These are phyloP conservation scores for Ditula angustiorana DNA, from an alignment of 2,888 invertebrate genomes.

Conservation along the genomic window DNA sequence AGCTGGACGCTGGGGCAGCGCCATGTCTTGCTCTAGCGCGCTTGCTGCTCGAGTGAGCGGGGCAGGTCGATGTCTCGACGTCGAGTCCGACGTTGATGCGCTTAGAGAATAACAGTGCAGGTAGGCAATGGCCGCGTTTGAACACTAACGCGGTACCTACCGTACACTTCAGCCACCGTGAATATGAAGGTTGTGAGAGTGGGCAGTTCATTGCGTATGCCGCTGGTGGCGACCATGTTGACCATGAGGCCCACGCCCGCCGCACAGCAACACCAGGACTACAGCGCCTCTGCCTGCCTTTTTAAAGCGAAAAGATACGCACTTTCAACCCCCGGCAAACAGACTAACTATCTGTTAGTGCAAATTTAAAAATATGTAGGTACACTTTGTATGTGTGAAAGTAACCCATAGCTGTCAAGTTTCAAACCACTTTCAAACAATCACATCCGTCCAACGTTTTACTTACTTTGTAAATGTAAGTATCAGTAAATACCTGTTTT, in stretches of 20 bases:
- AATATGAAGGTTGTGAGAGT: slow-evolving; percentile 16
- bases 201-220: slow-evolving; percentile 37
- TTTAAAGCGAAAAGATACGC: background rate
- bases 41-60: too few species aligned
- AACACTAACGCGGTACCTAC: slow-evolving; percentile 12
- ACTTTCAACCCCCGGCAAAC: too few species aligned
- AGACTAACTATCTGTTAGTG: too few species aligned
- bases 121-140: background rate
- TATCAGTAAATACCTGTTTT: too few species aligned
- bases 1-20: too few species aligned
- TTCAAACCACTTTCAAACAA: background rate
- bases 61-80: too few species aligned
- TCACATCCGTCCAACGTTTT: background rate
- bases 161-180: slow-evolving; percentile 16
- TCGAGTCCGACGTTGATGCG: too few species aligned
- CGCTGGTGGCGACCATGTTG: slow-evolving; percentile 46
- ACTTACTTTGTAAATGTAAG: too few species aligned
- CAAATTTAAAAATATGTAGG: too few species aligned
- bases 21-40: too few species aligned
- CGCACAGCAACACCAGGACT: background rate
- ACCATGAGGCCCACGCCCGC: slow-evolving; percentile 57
- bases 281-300: background rate
- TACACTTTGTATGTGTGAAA: too few species aligned
- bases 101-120: too few species aligned
- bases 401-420: background rate